phyloP scores from a whole-genome alignment of 2,888 invertebrate genomes.

The Epirrhoe alternata region DNA sequence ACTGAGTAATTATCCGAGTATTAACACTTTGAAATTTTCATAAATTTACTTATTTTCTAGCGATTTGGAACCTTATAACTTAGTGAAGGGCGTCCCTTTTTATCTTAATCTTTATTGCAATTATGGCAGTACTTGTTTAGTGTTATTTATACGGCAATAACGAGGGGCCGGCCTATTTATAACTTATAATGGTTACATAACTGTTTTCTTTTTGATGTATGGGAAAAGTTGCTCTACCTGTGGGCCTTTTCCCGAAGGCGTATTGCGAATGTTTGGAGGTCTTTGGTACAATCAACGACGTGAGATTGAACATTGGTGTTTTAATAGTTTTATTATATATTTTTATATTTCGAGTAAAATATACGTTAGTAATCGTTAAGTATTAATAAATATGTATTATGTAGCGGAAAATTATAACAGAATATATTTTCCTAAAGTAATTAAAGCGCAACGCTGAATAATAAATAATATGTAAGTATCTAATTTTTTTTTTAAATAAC shows the following conservation, averaged over 20 bases:
- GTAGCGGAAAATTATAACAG: background rate
- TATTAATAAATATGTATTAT: background rate
- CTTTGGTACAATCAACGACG: background rate
- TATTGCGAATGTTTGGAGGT: background rate
- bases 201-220: background rate
- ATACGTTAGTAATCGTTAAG: no score
- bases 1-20: background rate
- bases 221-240: background rate
- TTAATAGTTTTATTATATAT: no score
- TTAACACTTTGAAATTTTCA: constrained; percentile 10
- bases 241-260: background rate
- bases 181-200: background rate
- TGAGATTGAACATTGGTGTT: no score
- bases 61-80: constrained; percentile 6
- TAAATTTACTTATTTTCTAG: constrained; percentile 6
- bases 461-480: background rate
- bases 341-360: no score
- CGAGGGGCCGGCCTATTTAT: background rate
- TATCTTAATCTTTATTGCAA: constrained; percentile 15
- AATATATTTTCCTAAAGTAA: background rate
- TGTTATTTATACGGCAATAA: constrained; percentile 7
- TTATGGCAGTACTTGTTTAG: constrained; percentile 7
- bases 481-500: no score
- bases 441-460: background rate
- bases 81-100: background rate